phyloP scores from a whole-genome alignment of 2,113 vertebrate species.

The Sinocyclocheilus grahami region DNA sequence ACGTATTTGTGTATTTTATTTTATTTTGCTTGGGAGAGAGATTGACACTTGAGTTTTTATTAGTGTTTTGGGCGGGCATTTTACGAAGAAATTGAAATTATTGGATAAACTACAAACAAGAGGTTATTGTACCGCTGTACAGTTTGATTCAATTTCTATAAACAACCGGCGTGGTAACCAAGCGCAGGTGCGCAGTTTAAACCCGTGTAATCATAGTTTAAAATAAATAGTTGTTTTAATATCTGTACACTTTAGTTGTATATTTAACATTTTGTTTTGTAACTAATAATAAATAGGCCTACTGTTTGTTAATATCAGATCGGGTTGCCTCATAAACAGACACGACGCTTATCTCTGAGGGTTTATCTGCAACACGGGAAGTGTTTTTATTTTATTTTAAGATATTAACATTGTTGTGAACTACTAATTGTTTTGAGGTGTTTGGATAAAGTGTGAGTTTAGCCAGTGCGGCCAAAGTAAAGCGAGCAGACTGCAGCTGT shows the following conservation, averaged over 20 bases:
- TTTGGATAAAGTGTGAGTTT: not conserved
- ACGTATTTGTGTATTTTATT: not conserved
- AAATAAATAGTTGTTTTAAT: not conserved
- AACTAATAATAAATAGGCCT: not conserved
- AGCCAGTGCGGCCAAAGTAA: not conserved
- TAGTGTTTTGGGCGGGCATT: not conserved
- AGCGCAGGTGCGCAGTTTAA: not conserved
- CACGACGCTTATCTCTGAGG: not conserved
- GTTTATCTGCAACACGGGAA: not conserved
- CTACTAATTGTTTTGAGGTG: not conserved
- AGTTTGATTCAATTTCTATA: not conserved
- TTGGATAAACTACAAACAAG: not conserved
- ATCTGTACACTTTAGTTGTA: not conserved
- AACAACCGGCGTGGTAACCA: not conserved
- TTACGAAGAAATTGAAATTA: too few species aligned
- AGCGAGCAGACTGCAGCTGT: conserved; percentile 26
- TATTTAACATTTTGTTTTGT: not conserved
- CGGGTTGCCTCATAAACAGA: not conserved
- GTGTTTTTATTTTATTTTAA: not conserved
- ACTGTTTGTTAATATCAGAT: not conserved
- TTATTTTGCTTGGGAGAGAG: not conserved
- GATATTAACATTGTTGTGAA: not conserved
- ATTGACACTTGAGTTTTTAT: not conserved
- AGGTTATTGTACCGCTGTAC: not conserved
- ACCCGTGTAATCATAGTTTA: not conserved